Conservation (phyloP, 1,140 invertebrate genomes). For the Mycetomoellerius zeteki region DNA sequence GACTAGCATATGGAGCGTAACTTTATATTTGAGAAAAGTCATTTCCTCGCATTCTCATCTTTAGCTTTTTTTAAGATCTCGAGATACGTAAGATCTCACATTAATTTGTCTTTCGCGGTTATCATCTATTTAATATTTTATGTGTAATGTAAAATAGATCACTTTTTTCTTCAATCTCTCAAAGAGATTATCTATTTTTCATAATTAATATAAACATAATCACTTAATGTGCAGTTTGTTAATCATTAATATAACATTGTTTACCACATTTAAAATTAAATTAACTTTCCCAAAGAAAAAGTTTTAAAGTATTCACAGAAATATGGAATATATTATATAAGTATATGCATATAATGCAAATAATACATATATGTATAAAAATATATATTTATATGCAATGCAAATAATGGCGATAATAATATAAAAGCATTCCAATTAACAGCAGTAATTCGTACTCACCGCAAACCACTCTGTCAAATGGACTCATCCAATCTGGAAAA, state of each 20-base stretch:
- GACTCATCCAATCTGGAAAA: conserved; percentile 96
- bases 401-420: conserved; percentile 16
- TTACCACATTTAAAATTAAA: not conserved
- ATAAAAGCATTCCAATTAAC: conserved; percentile 2
- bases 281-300: not conserved
- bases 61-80: not conserved
- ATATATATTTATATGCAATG: not conserved
- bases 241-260: not conserved
- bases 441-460: conserved; percentile 91
- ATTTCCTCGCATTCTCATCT: not conserved
- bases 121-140: not conserved
- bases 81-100: not conserved
- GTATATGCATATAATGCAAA: not conserved
- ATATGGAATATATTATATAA: conserved; percentile 50
- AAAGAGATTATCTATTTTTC: not conserved
- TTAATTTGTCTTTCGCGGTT: not conserved
- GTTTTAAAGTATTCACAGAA: conserved; percentile 14
- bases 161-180: not conserved
- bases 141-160: not conserved
- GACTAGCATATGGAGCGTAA: conserved; percentile 28
- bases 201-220: not conserved
- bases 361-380: not conserved
- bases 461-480: conserved; percentile 96
- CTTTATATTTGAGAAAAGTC: not conserved
- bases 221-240: not conserved